Evolutionary conservation across 1,140 invertebrate genomes (phyloP), one percentile per base, ranked within the genome.

Genomic region (Lepidostoma basale): DNA sequence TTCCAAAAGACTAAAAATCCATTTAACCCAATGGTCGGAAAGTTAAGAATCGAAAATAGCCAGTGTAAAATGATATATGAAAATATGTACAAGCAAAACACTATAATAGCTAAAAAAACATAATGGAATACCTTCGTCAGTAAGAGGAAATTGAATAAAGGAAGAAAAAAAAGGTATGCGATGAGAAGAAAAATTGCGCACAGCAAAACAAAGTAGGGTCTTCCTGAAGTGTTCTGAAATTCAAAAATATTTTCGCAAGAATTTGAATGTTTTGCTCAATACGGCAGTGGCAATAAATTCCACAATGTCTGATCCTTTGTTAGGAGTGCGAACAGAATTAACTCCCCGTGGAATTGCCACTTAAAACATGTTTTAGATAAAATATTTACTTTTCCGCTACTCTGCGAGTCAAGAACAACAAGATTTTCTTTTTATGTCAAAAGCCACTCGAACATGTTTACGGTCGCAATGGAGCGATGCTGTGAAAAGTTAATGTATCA

Each of bases 301-400:
- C 5, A 12, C 18, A 9, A 12, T 22, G 20, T 49, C 45, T 26
- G 3, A 49, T 12, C 3, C 22, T 1, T 22, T 12, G 45, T 12
- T 23, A 12, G 23, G 5, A 49, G 8, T 23, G 22, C 22, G 45
- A 49, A 23, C 22, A 25, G 23, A 49, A 49, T 49, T 25, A 49
- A 23, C 45, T 49, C 45, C 22, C 45, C 10, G 18, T 49, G 45
- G 45, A 49, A 49, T 49, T 14, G 3, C 10, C 10, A 49, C 20
- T 47, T 49, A 49, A 8, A 12, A 49, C 10, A 25, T 25, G 45
- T 49, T 47, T 47, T 22, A 12, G 12, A 4, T 22, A 47, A 49
- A 49, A 49, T 49, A 25, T 25, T 49, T 25, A 23, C 22, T 49
- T 49, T n/a, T n/a, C n/a, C n/a, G n/a, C n/a, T n/a, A n/a, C n/a